A percentile compares a stretch with the other conserved stretches of the same genome.
phyloP scores from a whole-genome alignment of 2,888 invertebrate species.

The Nomada goodeniana region DNA sequence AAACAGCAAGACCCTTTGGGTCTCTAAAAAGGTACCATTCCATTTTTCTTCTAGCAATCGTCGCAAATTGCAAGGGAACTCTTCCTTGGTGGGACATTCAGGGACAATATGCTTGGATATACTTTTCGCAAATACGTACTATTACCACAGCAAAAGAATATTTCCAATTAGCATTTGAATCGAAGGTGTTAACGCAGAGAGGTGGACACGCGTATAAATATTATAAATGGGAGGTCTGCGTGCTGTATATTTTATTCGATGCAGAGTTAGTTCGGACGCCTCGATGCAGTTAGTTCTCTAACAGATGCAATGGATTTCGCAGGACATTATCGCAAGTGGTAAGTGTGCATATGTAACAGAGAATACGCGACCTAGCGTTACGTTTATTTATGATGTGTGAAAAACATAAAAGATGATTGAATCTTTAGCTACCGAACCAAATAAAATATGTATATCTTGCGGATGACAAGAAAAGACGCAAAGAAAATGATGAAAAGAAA shows the following conservation, averaged over 20 bases:
- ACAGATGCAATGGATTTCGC: neutral
- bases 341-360: constrained; percentile 17
- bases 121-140: neutral
- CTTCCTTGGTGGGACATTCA: constrained; percentile 13
- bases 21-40: neutral
- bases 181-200: no score
- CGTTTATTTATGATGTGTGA: neutral
- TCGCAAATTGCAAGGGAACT: neutral
- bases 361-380: neutral
- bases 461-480: neutral
- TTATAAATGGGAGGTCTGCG: neutral
- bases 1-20: constrained; percentile 1
- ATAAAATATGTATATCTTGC: neutral
- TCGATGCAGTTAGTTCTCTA: constrained; percentile 26
- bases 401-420: neutral
- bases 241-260: constrained; percentile 4
- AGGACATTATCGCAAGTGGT: constrained; percentile 25
- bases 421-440: constrained; percentile 11
- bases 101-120: neutral
- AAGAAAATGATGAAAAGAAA: neutral
- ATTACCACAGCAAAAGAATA: no score
- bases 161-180: no score
- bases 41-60: neutral
- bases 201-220: no score
- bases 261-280: constrained; percentile 1